These are phyloP conservation scores for Trisateles emortualis DNA, from an alignment of 2,888 invertebrate species.

Conservation along the genomic window DNA sequence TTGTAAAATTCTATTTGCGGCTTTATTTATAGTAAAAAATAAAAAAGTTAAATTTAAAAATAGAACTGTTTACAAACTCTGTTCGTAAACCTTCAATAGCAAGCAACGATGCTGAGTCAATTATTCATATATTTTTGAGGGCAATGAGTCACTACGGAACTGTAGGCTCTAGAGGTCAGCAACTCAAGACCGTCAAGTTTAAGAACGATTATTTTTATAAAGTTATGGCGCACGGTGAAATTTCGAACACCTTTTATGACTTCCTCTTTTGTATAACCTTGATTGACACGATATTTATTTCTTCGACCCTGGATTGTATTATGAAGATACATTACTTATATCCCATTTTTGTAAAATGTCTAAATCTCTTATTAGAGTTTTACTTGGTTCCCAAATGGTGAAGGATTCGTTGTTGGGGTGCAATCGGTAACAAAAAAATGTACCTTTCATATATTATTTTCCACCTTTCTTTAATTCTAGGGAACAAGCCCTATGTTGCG, in stretches of 20 bases:
- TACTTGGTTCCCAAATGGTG: too few relatives aligned
- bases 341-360: too few relatives aligned
- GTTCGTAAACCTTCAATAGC: constrained; percentile 23
- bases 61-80: constrained; percentile 13
- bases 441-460: too few relatives aligned
- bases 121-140: constrained; percentile 32
- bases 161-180: constrained; percentile 34
- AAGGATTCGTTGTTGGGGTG: too few relatives aligned
- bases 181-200: constrained; percentile 37
- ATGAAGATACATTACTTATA: too few relatives aligned
- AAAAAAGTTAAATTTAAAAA: background rate
- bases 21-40: background rate
- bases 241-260: constrained; percentile 28
- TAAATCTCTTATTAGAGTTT: too few relatives aligned
- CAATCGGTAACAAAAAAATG: too few relatives aligned
- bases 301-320: constrained; percentile 1
- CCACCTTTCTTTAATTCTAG: too few relatives aligned
- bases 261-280: constrained; percentile 25
- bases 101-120: constrained; percentile 9
- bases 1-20: too few relatives aligned
- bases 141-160: constrained; percentile 45
- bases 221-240: constrained; percentile 27
- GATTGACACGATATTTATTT: background rate
- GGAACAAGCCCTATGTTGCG: too few relatives aligned
- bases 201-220: constrained; percentile 29